These are phyloP conservation scores for Drosophila sechellia DNA, from an alignment of 1,140 invertebrate species.

Conservation along the genomic window DNA sequence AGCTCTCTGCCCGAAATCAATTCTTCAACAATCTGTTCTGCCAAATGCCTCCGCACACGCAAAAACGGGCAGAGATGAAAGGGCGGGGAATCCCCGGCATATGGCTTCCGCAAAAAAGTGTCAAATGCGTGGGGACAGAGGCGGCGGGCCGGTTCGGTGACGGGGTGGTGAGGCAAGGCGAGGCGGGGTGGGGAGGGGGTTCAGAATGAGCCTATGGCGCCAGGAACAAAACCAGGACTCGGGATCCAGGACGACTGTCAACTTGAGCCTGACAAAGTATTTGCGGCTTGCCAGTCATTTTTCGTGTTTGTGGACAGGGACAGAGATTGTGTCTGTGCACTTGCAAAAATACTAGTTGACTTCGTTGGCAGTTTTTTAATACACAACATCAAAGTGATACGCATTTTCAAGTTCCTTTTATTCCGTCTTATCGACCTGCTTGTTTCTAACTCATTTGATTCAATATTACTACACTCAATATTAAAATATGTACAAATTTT, in stretches of 20 bases:
- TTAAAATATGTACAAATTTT: not conserved
- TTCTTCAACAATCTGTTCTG: constrained; percentile 77
- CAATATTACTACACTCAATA: too few relatives aligned
- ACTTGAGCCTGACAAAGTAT: constrained; percentile 82
- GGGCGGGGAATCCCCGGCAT: constrained; percentile 8
- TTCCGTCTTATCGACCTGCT: too few relatives aligned
- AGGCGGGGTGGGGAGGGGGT: not conserved
- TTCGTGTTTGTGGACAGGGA: constrained; percentile 32
- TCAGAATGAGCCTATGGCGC: constrained; percentile 36
- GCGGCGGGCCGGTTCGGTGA: not conserved
- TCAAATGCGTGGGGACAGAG: constrained; percentile 59
- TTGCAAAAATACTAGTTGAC: not conserved
- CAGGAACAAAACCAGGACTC: constrained; percentile 18
- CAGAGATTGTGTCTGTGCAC: constrained; percentile 4
- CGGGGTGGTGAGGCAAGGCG: too few relatives aligned
- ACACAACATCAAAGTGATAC: too few relatives aligned
- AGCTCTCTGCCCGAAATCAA: constrained; percentile 68
- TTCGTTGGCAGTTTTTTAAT: not conserved
- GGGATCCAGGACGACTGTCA: constrained; percentile 69
- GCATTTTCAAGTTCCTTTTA: too few relatives aligned
- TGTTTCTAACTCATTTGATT: too few relatives aligned
- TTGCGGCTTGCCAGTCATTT: constrained; percentile 80
- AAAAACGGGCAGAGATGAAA: constrained; percentile 10
- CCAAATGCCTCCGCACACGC: constrained; percentile 49
- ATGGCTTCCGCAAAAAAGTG: constrained; percentile 62